phyloP scores from a whole-genome alignment of 2,888 invertebrate species.

The Rotaria socialis region DNA sequence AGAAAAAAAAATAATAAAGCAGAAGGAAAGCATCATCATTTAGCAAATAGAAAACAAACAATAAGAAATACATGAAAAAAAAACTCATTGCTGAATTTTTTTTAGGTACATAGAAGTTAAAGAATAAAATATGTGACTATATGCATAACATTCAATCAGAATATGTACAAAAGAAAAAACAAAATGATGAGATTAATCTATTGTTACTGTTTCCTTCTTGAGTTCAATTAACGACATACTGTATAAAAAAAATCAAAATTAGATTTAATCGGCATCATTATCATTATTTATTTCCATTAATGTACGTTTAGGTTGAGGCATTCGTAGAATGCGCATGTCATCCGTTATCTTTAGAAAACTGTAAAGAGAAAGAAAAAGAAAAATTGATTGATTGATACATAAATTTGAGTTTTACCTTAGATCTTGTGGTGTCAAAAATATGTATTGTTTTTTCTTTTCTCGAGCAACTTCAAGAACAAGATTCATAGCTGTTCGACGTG shows the following conservation, averaged over 20 bases:
- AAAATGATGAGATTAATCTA: not conserved
- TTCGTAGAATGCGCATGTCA: slow-evolving; percentile 43
- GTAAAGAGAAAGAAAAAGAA: not conserved
- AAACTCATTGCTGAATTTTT: not conserved
- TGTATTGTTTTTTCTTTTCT: slow-evolving; percentile 68
- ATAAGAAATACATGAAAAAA: not conserved
- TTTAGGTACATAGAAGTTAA: not conserved
- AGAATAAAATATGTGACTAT: not conserved
- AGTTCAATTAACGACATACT: not conserved
- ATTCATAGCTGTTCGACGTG: slow-evolving; percentile 73
- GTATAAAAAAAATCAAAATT: not conserved
- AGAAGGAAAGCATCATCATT: slow-evolving; percentile 18
- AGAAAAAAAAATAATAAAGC: not conserved
- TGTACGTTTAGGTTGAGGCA: slow-evolving; percentile 46
- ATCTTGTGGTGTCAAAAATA: slow-evolving; percentile 79
- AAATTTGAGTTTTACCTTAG: slow-evolving; percentile 52
- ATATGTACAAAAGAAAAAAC: not conserved
- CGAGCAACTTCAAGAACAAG: slow-evolving; percentile 73
- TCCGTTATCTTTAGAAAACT: slow-evolving; percentile 38
- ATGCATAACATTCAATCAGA: not conserved
- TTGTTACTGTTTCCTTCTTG: not conserved
- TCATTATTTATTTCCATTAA: not conserved
- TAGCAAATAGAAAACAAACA: slow-evolving; percentile 2
- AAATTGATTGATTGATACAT: too few relatives aligned
- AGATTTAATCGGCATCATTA: not conserved